Evolutionary conservation across 2,888 invertebrate genomes (phyloP), one percentile per base, ranked within the genome.

Genomic region (Cabera pusaria): DNA sequence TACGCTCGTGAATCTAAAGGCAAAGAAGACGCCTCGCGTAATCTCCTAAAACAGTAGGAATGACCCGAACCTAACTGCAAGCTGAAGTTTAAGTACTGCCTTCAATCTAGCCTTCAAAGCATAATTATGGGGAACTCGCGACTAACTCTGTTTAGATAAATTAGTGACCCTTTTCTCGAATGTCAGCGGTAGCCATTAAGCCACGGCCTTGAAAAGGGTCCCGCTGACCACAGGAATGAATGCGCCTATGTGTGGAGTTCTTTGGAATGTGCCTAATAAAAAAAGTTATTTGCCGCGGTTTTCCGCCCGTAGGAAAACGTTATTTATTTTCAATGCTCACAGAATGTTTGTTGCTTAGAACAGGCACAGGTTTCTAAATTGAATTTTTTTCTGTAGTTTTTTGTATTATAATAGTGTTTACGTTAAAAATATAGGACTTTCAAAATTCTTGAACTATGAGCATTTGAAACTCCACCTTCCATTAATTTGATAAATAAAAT

Each of bases 101-200:
- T 10, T 11, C 10, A 80, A 82, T 27, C 27, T 16, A 27, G 27
- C 7, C 1, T 10, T 11, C 10, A 80, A 82, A 84, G 82, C 83
- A 83, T 83, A 84, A 84, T 79, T 81, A 79, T 76, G 75, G 31
- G 70, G 59, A 70, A 65, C 71, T 73, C 63, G 63, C 62, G 52
- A 64, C 66, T 62, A 72, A 77, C 73, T 71, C 61, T 74, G 83
- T 77, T 81, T 72, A 81, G 80, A 85, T 85, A 84, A 82, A 85
- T 84, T 83, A 80, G 81, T 64, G 75, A 83, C 85, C 85, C 85
- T 84, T 83, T 83, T 81, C 84, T 75, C 64, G 81, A 85, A 79
- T 74, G 85, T 84, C 85, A 82, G 74, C 79, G 56, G 58, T 63
- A 58, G 56, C 72, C 78, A 83, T 84, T 83, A 83, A 66, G 69